These are phyloP conservation scores for Platycheirus albimanus DNA, from an alignment of 2,888 invertebrate genomes.

Conservation along the genomic window DNA sequence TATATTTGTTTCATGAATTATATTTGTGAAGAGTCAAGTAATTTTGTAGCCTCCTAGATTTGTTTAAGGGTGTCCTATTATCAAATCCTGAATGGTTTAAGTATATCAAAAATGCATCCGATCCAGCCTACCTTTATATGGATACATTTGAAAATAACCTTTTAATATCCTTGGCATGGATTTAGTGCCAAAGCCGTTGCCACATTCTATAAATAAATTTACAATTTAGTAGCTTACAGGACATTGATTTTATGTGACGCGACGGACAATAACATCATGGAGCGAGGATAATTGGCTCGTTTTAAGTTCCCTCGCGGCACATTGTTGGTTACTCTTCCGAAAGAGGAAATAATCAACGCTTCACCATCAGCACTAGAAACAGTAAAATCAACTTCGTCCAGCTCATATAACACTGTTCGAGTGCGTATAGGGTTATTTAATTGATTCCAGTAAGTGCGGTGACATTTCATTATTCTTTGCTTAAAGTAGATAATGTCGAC, in stretches of 20 bases:
- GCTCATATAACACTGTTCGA: not conserved
- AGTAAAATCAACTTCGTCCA: not conserved
- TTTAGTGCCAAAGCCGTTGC: slow-evolving; percentile 51
- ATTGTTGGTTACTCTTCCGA: slow-evolving; percentile 12
- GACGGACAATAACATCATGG: not conserved
- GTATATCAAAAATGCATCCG: slow-evolving; percentile 5
- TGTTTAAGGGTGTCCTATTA: slow-evolving; percentile 10
- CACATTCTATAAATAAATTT: slow-evolving; percentile 53
- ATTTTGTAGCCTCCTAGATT: not conserved
- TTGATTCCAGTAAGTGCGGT: slow-evolving; percentile 57
- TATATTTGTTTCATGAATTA: slow-evolving; percentile 20
- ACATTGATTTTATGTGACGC: slow-evolving; percentile 52
- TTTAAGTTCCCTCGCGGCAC: slow-evolving; percentile 34
- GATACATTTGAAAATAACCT: not conserved
- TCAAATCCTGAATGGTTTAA: slow-evolving; percentile 2
- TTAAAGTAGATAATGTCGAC: slow-evolving; percentile 50
- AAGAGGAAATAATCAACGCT: slow-evolving; percentile 13
- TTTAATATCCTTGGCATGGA: not conserved
- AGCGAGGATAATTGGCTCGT: slow-evolving; percentile 6
- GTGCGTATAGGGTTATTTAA: slow-evolving; percentile 48
- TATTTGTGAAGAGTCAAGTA: not conserved
- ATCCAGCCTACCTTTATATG: not conserved
- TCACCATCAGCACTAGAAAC: not conserved
- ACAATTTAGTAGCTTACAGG: slow-evolving; percentile 46
- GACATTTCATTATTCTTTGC: slow-evolving; percentile 60